Conservation (phyloP, 1,140 invertebrate genomes). For the Drosophila fuyamai region DNA sequence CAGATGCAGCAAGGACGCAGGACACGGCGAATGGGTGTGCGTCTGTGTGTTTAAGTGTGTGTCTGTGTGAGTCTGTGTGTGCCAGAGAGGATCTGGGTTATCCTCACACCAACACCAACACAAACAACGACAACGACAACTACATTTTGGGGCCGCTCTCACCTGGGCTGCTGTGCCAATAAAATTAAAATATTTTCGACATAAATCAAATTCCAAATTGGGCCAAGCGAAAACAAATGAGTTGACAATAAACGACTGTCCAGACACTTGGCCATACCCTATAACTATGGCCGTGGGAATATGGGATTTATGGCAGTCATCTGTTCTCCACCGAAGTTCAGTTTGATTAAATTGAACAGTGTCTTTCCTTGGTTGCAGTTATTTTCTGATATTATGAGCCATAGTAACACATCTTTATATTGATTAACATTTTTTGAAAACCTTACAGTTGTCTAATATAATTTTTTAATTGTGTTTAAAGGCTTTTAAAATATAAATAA, state of each 20-base stretch:
- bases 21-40: neutral
- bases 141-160: constrained; percentile 19
- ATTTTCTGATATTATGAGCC: too few species aligned
- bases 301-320: neutral
- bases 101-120: constrained; percentile 6
- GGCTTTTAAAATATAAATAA: too few species aligned
- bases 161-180: constrained; percentile 44
- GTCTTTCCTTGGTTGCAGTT: too few species aligned
- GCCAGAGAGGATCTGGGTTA: constrained; percentile 52
- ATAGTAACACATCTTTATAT: too few species aligned
- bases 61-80: constrained; percentile 1
- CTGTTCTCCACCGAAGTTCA: neutral
- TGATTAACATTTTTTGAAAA: too few species aligned
- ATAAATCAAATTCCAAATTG: constrained; percentile 72
- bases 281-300: neutral
- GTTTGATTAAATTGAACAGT: neutral
- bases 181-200: constrained; percentile 71
- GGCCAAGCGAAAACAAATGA: constrained; percentile 60
- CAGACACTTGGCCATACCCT: constrained; percentile 15
- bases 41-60: neutral
- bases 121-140: constrained; percentile 12
- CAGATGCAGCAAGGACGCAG: constrained; percentile 46
- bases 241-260: constrained; percentile 49
- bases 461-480: too few species aligned
- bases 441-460: too few species aligned